Evolutionary conservation across 2,113 vertebrate species (phyloP).

Genomic region (Dissostichus mawsoni): DNA sequence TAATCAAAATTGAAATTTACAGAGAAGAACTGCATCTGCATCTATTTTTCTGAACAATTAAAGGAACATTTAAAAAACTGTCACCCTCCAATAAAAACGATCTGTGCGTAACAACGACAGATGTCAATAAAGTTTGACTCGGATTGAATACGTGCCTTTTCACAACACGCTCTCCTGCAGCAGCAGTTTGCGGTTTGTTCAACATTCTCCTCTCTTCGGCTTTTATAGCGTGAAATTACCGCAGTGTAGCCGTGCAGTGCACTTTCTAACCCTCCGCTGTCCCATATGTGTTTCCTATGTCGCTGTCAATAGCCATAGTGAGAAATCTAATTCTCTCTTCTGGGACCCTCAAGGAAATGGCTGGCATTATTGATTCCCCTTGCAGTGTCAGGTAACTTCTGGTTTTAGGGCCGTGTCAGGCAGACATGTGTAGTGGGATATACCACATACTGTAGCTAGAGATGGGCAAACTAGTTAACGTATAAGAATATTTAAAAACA

Average conservation of each 20-base stretch:
- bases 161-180: conserved; percentile 14
- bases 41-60: neutral
- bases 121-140: neutral
- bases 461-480: neutral
- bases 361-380: conserved; percentile 75
- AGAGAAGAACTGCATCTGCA: too few relatives aligned
- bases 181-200: conserved; percentile 72
- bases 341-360: conserved; percentile 78
- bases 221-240: conserved; percentile 69
- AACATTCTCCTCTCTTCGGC: conserved; percentile 52
- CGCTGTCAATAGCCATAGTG: conserved; percentile 66
- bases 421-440: conserved; percentile 20
- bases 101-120: conserved; percentile 10
- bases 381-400: conserved; percentile 74
- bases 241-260: conserved; percentile 41
- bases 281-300: conserved; percentile 67
- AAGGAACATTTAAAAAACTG: neutral
- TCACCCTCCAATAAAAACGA: conserved; percentile 8
- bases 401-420: conserved; percentile 35
- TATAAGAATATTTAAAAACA: neutral
- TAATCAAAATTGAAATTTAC: neutral
- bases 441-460: neutral
- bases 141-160: conserved; percentile 37
- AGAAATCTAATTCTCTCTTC: conserved; percentile 80
- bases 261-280: conserved; percentile 34